Evolutionary conservation across 2,797 vertebrate species (phyloP), one percentile per base, ranked within the genome.

Genomic region (Sciurus vulgaris): DNA sequence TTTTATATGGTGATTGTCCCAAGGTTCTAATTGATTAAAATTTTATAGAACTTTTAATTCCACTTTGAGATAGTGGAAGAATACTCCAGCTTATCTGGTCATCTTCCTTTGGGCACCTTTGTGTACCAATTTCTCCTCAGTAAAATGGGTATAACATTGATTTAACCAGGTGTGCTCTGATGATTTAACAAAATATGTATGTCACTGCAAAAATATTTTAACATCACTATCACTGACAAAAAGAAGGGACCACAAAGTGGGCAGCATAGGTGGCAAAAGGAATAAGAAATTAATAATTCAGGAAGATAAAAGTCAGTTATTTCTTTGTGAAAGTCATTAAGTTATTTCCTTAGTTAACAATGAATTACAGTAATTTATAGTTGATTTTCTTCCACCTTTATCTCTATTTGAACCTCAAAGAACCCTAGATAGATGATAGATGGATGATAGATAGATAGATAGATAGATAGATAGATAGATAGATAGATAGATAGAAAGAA

Each of bases 21-120:
- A 91, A 73, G 73, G 26, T 94, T 96, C 61, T 94, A 84, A 89
- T 0, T 74, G n/a, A 96, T 96, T 90, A 82, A 91, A 97, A 61
- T 86, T 82, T 94, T 83, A 63, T 65, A 56, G 44, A 51, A 61
- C 86, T 78, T 92, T 95, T 87, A 41, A 87, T 90, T 89, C 56
- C 3, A 96, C 49, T 96, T 94, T 69, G 54, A 92, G 35, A 47
- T 1, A 86, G 30, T 78, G 5, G 5, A 69, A 95, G 28, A 95
- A 89, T 41, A 24, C 28, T 86, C n/a, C 49, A 61, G 24, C 17
- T 94, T 91, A 83, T 79, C 73, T 89, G 83, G 11, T 41, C 35
- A 28, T 76, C 76, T 72, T 85, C 79, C n/a, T 82, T 70, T 83
- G 38, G 28, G 33, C 74, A 72, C 11, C 13, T 70, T 12, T 76